phyloP scores from a whole-genome alignment of 2,113 vertebrate genomes.

The Neotoma lepida region DNA sequence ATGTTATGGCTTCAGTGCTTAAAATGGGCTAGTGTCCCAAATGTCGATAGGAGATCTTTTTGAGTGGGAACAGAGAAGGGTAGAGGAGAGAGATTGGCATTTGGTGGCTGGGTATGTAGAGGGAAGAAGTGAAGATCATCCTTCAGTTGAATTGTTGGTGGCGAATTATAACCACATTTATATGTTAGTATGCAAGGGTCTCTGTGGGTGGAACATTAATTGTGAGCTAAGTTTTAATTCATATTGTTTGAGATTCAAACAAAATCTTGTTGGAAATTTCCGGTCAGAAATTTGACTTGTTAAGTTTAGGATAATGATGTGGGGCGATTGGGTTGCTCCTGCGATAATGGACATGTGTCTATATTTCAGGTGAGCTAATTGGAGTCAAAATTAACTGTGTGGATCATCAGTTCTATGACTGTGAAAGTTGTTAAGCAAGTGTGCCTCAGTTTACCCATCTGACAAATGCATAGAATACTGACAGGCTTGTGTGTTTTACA shows the following conservation, averaged over 20 bases:
- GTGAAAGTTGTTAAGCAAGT: background rate
- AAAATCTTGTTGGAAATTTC: background rate
- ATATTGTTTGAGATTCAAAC: slow-evolving; percentile 20
- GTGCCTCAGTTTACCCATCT: background rate
- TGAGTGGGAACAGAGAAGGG: background rate
- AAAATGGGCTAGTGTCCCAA: background rate
- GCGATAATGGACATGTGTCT: background rate
- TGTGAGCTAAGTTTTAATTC: background rate
- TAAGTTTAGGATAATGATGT: background rate
- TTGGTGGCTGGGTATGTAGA: background rate
- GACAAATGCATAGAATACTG: background rate
- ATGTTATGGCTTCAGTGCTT: background rate
- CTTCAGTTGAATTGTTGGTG: background rate
- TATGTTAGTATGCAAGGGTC: background rate
- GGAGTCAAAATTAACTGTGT: background rate
- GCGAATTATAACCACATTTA: background rate
- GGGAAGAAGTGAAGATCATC: background rate
- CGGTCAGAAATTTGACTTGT: background rate
- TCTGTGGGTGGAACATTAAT: background rate
- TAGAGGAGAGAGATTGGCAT: background rate
- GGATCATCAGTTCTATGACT: background rate
- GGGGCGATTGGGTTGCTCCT: background rate
- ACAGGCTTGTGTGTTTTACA: background rate
- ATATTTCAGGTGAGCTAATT: background rate
- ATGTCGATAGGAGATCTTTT: background rate